Evolutionary conservation across 2,888 invertebrate species (phyloP).

Genomic region (Antitype chi): DNA sequence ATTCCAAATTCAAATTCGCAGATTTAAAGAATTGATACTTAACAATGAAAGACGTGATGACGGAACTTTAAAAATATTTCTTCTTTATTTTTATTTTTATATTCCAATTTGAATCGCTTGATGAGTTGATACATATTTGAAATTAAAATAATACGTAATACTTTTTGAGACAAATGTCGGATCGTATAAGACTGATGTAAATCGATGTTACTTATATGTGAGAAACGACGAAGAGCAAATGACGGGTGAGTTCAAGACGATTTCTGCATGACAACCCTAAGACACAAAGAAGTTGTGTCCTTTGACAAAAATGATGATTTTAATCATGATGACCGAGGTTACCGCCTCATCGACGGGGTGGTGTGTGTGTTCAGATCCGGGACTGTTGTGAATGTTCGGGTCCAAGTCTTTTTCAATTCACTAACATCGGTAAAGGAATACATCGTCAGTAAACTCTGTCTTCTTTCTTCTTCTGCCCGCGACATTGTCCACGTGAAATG

Average conservation of each 20-base stretch:
- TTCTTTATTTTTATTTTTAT: constrained; percentile 22
- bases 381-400: no score
- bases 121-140: neutral
- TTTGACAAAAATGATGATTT: neutral
- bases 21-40: neutral
- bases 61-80: neutral
- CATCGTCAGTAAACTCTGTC: neutral
- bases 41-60: neutral
- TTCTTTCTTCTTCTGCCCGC: no score
- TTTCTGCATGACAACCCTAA: neutral
- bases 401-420: neutral
- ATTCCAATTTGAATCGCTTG: constrained; percentile 13
- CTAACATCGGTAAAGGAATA: neutral
- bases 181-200: neutral
- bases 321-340: neutral
- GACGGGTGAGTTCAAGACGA: no score
- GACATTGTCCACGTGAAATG: no score
- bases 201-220: neutral
- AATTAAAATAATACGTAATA: neutral
- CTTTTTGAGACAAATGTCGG: neutral
- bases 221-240: neutral
- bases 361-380: neutral
- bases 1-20: constrained; percentile 47
- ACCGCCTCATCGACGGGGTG: no score
- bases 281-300: neutral